Conservation (phyloP, 92 coral and sea anemone genomes). For the Parazoanthus atlanticus region DNA sequence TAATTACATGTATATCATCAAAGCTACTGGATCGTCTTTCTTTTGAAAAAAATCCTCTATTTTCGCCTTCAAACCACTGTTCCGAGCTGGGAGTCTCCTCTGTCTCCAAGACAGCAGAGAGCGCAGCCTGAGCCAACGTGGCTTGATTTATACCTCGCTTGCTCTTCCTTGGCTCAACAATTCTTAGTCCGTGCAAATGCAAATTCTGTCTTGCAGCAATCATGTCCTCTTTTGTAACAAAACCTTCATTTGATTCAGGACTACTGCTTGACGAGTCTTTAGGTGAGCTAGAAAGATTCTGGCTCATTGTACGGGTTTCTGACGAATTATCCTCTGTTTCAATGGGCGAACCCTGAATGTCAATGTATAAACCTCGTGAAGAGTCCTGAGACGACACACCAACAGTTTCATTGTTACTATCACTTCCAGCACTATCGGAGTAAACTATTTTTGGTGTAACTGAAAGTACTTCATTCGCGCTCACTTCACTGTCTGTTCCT, state of each 20-base stretch:
- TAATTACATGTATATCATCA: conserved; percentile 49
- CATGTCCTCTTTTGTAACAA: conserved; percentile 28
- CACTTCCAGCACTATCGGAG: conserved; percentile 65
- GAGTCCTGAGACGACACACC: conserved; percentile 50
- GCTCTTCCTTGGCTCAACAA: conserved; percentile 54
- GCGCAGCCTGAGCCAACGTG: conserved; percentile 91
- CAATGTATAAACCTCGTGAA: conserved; percentile 36
- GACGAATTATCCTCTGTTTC: conserved; percentile 20
- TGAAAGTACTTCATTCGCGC: background rate
- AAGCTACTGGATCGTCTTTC: conserved; percentile 51
- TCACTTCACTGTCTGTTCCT: conserved; percentile 19
- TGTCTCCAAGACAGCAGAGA: conserved; percentile 85
- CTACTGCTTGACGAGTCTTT: conserved; percentile 28
- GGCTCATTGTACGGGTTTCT: conserved; percentile 4
- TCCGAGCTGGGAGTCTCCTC: conserved; percentile 77
- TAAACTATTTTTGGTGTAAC: conserved; percentile 54
- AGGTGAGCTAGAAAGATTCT: conserved; percentile 51
- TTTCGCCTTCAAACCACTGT: conserved; percentile 80
- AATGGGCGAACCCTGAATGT: conserved; percentile 40
- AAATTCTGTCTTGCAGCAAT: conserved; percentile 46
- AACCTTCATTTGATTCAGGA: conserved; percentile 38
- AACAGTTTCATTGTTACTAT: conserved; percentile 45
- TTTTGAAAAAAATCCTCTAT: conserved; percentile 36
- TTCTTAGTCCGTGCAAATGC: conserved; percentile 45
- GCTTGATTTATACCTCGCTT: conserved; percentile 71